Percentiles rank a stretch among this genome's conserved stretches.
Evolutionary conservation across 2,113 vertebrate genomes (phyloP).

Genomic region (Corythornis cristatus): DNA sequence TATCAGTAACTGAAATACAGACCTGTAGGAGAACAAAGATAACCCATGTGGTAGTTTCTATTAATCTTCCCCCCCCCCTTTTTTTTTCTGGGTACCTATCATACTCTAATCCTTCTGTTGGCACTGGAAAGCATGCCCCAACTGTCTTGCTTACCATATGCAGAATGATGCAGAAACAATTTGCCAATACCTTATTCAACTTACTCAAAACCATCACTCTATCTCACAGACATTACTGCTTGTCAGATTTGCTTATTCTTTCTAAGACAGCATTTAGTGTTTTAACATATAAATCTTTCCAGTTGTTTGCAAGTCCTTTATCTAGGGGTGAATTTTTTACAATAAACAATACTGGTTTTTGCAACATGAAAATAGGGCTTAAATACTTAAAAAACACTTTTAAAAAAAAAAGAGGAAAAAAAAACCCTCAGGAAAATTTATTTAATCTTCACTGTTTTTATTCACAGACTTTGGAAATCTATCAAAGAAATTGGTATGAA

Average conservation of each 20-base stretch:
- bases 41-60: not conserved
- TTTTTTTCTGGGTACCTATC: not conserved
- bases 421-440: not conserved
- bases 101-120: conserved; percentile 26
- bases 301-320: not conserved
- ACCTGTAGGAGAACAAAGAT: not conserved
- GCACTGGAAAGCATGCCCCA: not conserved
- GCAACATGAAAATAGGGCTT: not conserved
- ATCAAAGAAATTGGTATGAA: conserved; percentile 9
- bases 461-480: not conserved
- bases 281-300: not conserved
- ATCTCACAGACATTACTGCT: not conserved
- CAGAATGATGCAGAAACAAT: conserved; percentile 1
- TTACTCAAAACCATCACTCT: not conserved
- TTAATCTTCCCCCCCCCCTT: not conserved
- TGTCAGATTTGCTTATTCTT: not conserved
- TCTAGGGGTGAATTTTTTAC: not conserved
- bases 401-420: not conserved
- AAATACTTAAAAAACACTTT: not conserved
- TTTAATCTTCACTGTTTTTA: not conserved
- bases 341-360: not conserved
- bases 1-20: not conserved
- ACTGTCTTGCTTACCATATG: conserved; percentile 24
- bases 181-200: conserved; percentile 18
- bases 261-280: not conserved